These are phyloP conservation scores for Lophius piscatorius DNA, from an alignment of 2,113 vertebrate species.

Conservation along the genomic window DNA sequence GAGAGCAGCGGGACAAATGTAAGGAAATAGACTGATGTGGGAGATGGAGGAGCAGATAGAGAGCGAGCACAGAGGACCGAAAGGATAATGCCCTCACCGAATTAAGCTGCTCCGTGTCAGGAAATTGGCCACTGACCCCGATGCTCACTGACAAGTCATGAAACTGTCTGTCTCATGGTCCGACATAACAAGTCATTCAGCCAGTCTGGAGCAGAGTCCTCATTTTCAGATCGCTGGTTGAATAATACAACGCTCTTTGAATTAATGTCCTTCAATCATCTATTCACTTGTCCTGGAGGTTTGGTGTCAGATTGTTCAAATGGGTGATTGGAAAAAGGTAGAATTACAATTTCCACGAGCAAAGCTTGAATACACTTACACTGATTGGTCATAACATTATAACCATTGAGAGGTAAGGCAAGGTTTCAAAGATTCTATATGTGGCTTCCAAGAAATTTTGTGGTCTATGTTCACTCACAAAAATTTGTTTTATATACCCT, in stretches of 20 bases:
- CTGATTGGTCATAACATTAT: no score
- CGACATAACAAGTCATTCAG: slow-evolving; percentile 18
- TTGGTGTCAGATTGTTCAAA: not conserved
- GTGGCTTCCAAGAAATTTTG: no score
- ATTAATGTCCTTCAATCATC: not conserved
- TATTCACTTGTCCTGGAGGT: not conserved
- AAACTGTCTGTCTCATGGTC: slow-evolving; percentile 22
- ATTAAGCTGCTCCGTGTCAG: slow-evolving; percentile 52
- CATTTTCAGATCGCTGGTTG: no score
- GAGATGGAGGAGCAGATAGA: slow-evolving; percentile 47
- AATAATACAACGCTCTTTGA: not conserved
- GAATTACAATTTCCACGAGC: not conserved
- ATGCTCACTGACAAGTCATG: slow-evolving; percentile 28
- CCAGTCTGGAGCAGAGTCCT: not conserved
- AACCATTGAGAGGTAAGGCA: no score
- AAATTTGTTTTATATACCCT: no score
- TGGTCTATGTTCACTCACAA: no score
- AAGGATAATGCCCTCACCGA: slow-evolving; percentile 42
- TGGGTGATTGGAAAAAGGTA: not conserved
- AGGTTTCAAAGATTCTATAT: no score
- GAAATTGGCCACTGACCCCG: slow-evolving; percentile 58
- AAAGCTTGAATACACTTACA: no score
- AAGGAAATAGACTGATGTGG: slow-evolving; percentile 52
- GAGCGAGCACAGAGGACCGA: slow-evolving; percentile 24
- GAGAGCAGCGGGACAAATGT: slow-evolving; percentile 35